Percentiles rank a stretch among this genome's conserved stretches.
Evolutionary conservation across 2,113 vertebrate species (phyloP).

Genomic region (Cynocephalus volans): DNA sequence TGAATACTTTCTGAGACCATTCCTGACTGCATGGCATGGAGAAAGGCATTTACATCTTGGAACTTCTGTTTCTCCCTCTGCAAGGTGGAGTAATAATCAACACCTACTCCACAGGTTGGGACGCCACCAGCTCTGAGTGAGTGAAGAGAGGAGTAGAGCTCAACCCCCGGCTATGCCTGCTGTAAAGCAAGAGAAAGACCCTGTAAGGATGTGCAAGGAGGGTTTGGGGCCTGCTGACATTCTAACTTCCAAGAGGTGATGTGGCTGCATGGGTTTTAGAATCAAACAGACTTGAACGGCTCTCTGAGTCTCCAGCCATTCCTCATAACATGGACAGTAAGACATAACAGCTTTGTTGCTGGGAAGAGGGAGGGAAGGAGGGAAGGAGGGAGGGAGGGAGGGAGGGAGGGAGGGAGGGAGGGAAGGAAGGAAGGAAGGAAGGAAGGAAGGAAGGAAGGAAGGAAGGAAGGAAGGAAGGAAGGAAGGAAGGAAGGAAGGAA

Average conservation of each 20-base stretch:
- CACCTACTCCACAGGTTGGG: neutral
- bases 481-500: too few relatives aligned
- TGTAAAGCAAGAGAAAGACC: neutral
- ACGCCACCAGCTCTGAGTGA: neutral
- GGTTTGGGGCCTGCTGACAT: neutral
- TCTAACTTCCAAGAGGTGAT: neutral
- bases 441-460: accelerated
- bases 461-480: accelerated
- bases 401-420: too few relatives aligned
- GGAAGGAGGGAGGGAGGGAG: neutral
- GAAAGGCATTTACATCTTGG: neutral
- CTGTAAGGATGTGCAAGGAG: neutral
- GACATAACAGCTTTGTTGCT: neutral
- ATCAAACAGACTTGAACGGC: neutral
- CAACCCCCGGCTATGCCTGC: neutral
- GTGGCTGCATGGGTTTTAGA: neutral
- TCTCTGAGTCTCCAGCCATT: neutral
- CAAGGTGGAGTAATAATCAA: neutral
- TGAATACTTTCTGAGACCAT: neutral
- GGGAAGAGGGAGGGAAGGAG: neutral
- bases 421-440: neutral
- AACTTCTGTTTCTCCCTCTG: neutral
- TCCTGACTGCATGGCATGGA: neutral
- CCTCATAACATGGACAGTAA: neutral
- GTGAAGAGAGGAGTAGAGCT: too few relatives aligned